Evolutionary conservation across 2,888 invertebrate genomes (phyloP), one percentile per base, ranked within the genome.

Genomic region (Epinotia ramella): DNA sequence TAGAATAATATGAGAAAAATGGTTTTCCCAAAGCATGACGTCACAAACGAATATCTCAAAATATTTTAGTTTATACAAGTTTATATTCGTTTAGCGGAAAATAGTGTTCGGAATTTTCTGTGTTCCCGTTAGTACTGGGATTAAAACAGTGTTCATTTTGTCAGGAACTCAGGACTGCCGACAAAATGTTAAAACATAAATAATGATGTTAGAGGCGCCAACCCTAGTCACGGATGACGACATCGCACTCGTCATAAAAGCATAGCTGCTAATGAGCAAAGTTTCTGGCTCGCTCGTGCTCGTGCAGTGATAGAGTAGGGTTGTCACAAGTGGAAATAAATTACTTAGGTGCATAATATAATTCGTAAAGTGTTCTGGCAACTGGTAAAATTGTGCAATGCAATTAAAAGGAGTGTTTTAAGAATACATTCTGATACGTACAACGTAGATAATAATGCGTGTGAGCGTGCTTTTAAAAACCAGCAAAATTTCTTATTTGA

Each of bases 201-300:
- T 67, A 73, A 53, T 60, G 13, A 60, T 28, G 59, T 40, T 46
- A 24, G 5, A 24, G 9, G 70, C 18, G 57, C 33, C 72, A 67
- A 40, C 72, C 72, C 71, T 67, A 67, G 69, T 70, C 69, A 57
- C 73, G 73, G 76, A 73, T 73, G 77, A 73, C 69, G 76, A 75
- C 77, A 73, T 72, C 57, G 63, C 74, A 80, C 81, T 79, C 80
- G 78, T 82, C 84, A 84, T 84, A 81, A 84, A 82, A 80, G 83
- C 81, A 74, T 72, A 69, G 80, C 81, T 78, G 81, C 83, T 86
- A 87, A 87, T 85, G 85, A 85, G 84, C 82, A 83, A 87, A 86
- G 85, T 86, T 86, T 79, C 74, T 76, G 80, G 79, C 78, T 77
- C 77, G 79, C 78, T 77, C 77, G 72, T 68, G 78, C 72, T 78